A percentile compares a stretch with the other conserved stretches of the same genome.
These are phyloP conservation scores for Trachymyrmex septentrionalis DNA, from an alignment of 1,140 invertebrate genomes.

Conservation along the genomic window DNA sequence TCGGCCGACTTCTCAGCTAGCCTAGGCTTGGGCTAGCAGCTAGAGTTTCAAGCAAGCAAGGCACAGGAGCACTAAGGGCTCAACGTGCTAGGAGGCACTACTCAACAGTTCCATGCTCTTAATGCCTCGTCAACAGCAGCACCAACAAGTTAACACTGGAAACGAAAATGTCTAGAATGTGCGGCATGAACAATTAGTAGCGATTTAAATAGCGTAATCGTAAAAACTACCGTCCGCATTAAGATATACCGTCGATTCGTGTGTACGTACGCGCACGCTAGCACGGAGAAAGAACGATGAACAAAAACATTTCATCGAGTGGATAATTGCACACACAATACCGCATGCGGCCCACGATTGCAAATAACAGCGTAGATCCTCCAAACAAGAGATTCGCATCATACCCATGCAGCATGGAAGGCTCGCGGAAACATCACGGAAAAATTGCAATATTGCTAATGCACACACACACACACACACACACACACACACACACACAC, in stretches of 20 bases:
- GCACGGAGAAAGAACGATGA: conserved; percentile 8
- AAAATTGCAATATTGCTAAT: not conserved
- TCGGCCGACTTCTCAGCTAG: conserved; percentile 63
- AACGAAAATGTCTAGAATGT: conserved; percentile 84
- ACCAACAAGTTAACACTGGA: conserved; percentile 86
- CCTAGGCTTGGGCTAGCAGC: conserved; percentile 66
- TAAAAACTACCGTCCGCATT: conserved; percentile 52
- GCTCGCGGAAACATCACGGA: not conserved
- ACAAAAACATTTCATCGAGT: not conserved
- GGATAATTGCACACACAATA: conserved; percentile 28
- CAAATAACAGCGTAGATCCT: not conserved
- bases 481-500: no score
- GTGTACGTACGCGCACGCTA: conserved; percentile 51
- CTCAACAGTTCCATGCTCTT: conserved; percentile 83
- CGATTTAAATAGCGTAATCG: conserved; percentile 45
- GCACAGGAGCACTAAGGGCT: conserved; percentile 82
- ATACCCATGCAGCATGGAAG: not conserved
- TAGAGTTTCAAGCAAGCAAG: conserved; percentile 82
- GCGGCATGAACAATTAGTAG: conserved; percentile 76
- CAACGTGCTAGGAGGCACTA: conserved; percentile 84
- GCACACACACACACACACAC: no score
- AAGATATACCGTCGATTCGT: conserved; percentile 28
- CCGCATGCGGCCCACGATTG: not conserved
- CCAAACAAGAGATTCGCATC: conserved; percentile 9
- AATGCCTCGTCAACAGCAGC: conserved; percentile 85